Conservation (phyloP, 2,113 vertebrate genomes). For the Tretioscincus oriximinensis region DNA sequence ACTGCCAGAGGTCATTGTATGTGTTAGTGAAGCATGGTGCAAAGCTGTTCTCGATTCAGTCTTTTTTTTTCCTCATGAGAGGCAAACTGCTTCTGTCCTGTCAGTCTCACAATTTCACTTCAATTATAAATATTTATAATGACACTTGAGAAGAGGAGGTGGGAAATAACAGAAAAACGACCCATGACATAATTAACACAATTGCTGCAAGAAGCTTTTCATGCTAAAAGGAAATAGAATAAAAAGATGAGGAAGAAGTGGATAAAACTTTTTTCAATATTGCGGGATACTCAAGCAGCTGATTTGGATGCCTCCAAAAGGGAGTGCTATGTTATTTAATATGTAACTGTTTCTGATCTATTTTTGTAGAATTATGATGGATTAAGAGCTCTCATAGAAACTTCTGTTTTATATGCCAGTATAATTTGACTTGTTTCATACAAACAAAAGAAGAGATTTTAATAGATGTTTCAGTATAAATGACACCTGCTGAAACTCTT, state of each 20-base stretch:
- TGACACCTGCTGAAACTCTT: too few species aligned
- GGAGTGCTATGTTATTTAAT: too few species aligned
- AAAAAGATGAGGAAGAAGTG: neutral
- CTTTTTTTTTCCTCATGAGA: neutral
- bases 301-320: too few species aligned
- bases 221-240: neutral
- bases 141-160: neutral
- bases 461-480: too few species aligned
- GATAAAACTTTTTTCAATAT: neutral
- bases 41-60: neutral
- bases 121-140: constrained; percentile 43
- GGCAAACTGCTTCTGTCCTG: constrained; percentile 21
- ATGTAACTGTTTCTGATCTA: too few species aligned
- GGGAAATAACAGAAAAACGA: constrained; percentile 10
- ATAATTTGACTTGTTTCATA: too few species aligned
- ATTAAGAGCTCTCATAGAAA: too few species aligned
- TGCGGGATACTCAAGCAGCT: too few species aligned
- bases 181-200: constrained; percentile 12
- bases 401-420: too few species aligned
- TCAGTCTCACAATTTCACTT: constrained; percentile 6
- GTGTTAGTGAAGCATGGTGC: neutral
- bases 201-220: neutral
- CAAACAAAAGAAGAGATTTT: too few species aligned
- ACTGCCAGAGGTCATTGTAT: constrained; percentile 23
- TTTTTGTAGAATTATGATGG: too few species aligned